Conservation (phyloP, 2,113 vertebrate genomes). For the Phalacrocorax brasilianus region DNA sequence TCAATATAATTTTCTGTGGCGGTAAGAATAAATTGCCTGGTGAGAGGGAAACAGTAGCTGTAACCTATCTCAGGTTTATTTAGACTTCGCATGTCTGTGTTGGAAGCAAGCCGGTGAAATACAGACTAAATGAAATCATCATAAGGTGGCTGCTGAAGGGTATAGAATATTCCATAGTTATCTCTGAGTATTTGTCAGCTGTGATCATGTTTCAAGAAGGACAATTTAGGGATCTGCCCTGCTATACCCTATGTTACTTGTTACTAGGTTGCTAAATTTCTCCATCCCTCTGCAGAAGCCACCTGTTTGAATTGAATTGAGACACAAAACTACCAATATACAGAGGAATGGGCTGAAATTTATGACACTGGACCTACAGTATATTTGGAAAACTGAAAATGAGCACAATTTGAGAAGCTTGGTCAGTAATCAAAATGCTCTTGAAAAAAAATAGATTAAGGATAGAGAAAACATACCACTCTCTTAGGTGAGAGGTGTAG, state of each 20-base stretch:
- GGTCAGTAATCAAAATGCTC: neutral
- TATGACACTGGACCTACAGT: neutral
- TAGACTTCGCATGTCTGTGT: neutral
- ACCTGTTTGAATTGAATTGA: neutral
- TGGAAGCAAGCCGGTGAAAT: neutral
- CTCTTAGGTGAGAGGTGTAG: neutral
- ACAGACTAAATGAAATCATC: neutral
- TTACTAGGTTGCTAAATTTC: neutral
- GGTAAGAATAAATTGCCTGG: neutral
- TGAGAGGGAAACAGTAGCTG: neutral
- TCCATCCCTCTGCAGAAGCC: neutral
- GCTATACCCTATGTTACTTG: accelerated
- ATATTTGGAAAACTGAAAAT: neutral
- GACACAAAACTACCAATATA: neutral
- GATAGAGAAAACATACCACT: neutral
- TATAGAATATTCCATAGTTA: neutral
- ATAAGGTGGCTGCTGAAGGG: neutral
- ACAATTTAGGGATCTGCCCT: neutral
- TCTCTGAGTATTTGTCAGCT: neutral
- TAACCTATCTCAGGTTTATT: neutral
- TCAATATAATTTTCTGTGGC: neutral
- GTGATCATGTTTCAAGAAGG: neutral
- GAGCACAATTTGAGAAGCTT: neutral
- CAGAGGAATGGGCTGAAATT: neutral
- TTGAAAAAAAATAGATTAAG: neutral